phyloP scores from a whole-genome alignment of 2,797 vertebrate genomes.

The Odontamblyopus rebecca region DNA sequence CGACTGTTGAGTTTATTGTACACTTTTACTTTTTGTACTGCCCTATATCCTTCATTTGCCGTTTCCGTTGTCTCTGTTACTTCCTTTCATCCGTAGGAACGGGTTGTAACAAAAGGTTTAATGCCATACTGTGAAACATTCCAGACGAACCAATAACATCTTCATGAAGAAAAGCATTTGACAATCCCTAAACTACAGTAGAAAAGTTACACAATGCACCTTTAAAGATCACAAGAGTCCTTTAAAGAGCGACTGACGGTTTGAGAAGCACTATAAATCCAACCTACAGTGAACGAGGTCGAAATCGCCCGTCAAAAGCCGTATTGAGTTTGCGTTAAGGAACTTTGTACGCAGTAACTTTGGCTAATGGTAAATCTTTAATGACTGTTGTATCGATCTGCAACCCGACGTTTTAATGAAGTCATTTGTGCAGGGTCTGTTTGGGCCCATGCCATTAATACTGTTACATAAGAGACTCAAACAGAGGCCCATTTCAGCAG shows the following conservation, averaged over 20 bases:
- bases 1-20: too few species aligned
- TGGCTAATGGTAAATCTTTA: constrained; percentile 10
- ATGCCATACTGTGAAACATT: too few species aligned
- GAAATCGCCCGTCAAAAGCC: background rate
- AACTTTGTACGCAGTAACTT: constrained; percentile 1
- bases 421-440: background rate
- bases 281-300: background rate
- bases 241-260: background rate
- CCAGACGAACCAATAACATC: too few species aligned
- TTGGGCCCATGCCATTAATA: background rate
- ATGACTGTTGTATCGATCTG: constrained; percentile 9
- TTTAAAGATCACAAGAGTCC: too few species aligned
- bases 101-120: too few species aligned
- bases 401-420: constrained; percentile 3
- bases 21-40: too few species aligned
- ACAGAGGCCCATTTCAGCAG: constrained; percentile 2
- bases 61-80: too few species aligned
- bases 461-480: background rate
- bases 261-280: background rate
- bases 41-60: too few species aligned
- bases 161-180: too few species aligned
- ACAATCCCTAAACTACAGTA: too few species aligned
- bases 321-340: background rate
- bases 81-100: too few species aligned
- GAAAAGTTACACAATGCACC: too few species aligned